Evolutionary conservation across 2,888 invertebrate genomes (phyloP).

Genomic region (Apamea epomidion): DNA sequence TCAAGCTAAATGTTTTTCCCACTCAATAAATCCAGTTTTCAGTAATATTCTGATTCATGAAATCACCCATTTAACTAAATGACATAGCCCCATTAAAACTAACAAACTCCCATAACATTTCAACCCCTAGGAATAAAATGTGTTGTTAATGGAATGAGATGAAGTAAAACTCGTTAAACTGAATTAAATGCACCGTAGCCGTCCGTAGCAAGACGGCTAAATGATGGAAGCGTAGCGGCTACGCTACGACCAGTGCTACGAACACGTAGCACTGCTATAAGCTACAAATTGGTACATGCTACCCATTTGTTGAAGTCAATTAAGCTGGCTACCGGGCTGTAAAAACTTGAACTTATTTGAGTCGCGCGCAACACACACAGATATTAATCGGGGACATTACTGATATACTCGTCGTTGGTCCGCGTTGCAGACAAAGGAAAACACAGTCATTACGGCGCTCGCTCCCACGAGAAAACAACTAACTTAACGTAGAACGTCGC

Average conservation of each 20-base stretch:
- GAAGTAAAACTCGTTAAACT: constrained; percentile 63
- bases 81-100: constrained; percentile 46
- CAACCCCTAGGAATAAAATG: constrained; percentile 47
- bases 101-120: constrained; percentile 52
- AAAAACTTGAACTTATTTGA: constrained; percentile 67
- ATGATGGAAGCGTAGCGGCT: constrained; percentile 45
- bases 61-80: constrained; percentile 35
- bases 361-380: constrained; percentile 66
- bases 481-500: constrained; percentile 71
- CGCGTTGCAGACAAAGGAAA: constrained; percentile 74
- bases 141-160: constrained; percentile 61
- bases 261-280: constrained; percentile 68
- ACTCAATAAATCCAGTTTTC: constrained; percentile 4
- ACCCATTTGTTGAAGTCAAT: constrained; percentile 72
- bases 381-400: constrained; percentile 78
- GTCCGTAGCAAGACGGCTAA: constrained; percentile 49
- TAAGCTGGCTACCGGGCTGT: constrained; percentile 64
- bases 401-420: constrained; percentile 63
- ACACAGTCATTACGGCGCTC: constrained; percentile 75
- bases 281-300: constrained; percentile 70
- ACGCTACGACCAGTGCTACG: constrained; percentile 57
- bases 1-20: constrained; percentile 7
- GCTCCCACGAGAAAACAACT: constrained; percentile 73
- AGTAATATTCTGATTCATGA: constrained; percentile 10
- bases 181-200: constrained; percentile 61